Evolutionary conservation across 2,888 invertebrate species (phyloP).

Genomic region (Drosophila multiciliata): DNA sequence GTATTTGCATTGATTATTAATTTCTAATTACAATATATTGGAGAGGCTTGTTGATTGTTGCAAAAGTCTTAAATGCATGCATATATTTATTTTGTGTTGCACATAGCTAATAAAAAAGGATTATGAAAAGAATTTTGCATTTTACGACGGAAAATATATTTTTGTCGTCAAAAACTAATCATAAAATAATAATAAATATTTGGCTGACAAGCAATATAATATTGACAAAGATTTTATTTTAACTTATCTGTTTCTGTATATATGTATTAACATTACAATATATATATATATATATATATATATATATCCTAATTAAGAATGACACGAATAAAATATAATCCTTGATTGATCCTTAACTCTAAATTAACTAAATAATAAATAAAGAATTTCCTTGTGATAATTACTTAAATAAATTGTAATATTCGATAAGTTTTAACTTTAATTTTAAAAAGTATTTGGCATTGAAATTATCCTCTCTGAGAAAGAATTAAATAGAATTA

Average conservation of each 20-base stretch:
- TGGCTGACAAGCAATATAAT: no score
- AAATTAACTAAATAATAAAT: neutral
- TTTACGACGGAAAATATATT: no score
- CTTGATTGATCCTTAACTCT: neutral
- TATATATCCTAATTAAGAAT: neutral
- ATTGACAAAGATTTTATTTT: no score
- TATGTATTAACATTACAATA: no score
- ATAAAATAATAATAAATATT: no score
- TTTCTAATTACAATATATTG: neutral
- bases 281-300: no score
- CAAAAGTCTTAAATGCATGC: neutral
- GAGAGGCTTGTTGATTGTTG: neutral
- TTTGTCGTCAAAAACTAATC: no score
- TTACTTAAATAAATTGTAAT: no score
- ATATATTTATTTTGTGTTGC: neutral
- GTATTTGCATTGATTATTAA: neutral
- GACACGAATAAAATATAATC: neutral
- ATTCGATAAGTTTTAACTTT: neutral
- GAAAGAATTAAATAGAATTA: neutral
- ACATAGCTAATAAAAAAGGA: no score
- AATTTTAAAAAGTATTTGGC: neutral
- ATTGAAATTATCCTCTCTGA: neutral
- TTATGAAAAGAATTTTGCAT: no score
- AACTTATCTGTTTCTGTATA: no score
- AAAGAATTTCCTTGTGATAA: neutral